phyloP scores from a whole-genome alignment of 2,113 vertebrate genomes.

The Myodes glareolus region DNA sequence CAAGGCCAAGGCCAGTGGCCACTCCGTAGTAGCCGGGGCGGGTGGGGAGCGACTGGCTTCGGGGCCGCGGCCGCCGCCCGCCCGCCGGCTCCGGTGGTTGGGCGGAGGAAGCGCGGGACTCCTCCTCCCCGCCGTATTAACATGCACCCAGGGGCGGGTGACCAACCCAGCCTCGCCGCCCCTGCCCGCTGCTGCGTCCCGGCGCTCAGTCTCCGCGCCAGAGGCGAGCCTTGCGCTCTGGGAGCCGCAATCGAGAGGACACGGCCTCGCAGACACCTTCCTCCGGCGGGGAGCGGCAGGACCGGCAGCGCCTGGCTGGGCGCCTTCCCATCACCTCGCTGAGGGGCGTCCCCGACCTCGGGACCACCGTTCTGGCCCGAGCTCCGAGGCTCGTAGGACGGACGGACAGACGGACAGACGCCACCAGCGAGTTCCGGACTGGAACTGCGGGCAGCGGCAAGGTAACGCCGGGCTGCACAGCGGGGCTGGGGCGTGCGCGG shows the following conservation, averaged over 20 bases:
- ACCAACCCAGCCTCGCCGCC: conserved; percentile 70
- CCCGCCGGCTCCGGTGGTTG: conserved; percentile 78
- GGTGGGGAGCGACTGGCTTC: conserved; percentile 54
- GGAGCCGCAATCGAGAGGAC: conserved; percentile 53
- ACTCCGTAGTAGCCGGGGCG: conserved; percentile 52
- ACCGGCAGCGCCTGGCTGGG: background rate
- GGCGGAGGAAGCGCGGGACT: conserved; percentile 84
- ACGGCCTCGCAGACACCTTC: conserved; percentile 54
- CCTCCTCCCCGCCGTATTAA: conserved; percentile 83
- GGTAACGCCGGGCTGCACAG: conserved; percentile 66
- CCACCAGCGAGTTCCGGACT: conserved; percentile 46
- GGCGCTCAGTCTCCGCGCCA: conserved; percentile 71
- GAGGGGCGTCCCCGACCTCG: background rate
- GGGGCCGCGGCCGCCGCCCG: conserved; percentile 55
- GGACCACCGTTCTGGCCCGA: background rate
- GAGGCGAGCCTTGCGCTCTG: conserved; percentile 64
- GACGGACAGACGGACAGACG: conserved; percentile 2
- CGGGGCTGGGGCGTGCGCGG: conserved; percentile 37
- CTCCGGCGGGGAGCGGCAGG: background rate
- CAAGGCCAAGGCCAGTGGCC: conserved; percentile 13
- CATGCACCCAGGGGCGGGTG: conserved; percentile 79
- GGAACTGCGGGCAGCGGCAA: conserved; percentile 68
- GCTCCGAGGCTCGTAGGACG: background rate
- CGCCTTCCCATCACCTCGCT: background rate
- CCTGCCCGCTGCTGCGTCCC: conserved; percentile 56